These are phyloP conservation scores for Tupaia chinensis DNA, from an alignment of 2,113 vertebrate species.

Conservation along the genomic window DNA sequence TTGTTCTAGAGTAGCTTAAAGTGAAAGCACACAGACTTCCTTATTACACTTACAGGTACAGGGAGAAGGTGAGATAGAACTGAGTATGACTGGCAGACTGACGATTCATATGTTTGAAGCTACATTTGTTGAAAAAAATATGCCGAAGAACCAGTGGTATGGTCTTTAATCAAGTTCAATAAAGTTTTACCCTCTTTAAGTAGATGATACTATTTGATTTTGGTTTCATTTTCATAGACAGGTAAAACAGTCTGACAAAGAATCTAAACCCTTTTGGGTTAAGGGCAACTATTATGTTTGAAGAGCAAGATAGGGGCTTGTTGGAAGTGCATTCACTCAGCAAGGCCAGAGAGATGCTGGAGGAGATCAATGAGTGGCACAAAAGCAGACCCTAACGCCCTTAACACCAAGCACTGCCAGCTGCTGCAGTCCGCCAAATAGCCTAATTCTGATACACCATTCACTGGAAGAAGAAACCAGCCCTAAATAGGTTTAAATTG, in stretches of 20 bases:
- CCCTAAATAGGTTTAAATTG: not conserved
- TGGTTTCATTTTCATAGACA: slow-evolving; percentile 11
- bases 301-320: not conserved
- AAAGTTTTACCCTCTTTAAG: slow-evolving; percentile 26
- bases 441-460: not conserved
- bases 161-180: slow-evolving; percentile 5
- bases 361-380: not conserved
- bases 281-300: not conserved
- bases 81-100: slow-evolving; percentile 28
- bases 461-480: not conserved
- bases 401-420: not conserved
- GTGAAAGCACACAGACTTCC: slow-evolving; percentile 22
- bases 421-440: not conserved
- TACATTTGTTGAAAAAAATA: slow-evolving; percentile 59
- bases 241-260: slow-evolving; percentile 13
- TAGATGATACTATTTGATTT: slow-evolving; percentile 15
- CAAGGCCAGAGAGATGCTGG: not conserved
- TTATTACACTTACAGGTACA: not conserved
- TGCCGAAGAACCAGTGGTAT: slow-evolving; percentile 6
- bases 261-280: not conserved
- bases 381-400: not conserved
- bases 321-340: not conserved
- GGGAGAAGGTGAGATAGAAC: slow-evolving; percentile 4
- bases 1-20: not conserved
- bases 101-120: slow-evolving; percentile 38